A percentile compares a stretch with the other conserved stretches of the same genome.
Conservation (phyloP, 2,797 vertebrate genomes). For the Intellagama lesueurii region DNA sequence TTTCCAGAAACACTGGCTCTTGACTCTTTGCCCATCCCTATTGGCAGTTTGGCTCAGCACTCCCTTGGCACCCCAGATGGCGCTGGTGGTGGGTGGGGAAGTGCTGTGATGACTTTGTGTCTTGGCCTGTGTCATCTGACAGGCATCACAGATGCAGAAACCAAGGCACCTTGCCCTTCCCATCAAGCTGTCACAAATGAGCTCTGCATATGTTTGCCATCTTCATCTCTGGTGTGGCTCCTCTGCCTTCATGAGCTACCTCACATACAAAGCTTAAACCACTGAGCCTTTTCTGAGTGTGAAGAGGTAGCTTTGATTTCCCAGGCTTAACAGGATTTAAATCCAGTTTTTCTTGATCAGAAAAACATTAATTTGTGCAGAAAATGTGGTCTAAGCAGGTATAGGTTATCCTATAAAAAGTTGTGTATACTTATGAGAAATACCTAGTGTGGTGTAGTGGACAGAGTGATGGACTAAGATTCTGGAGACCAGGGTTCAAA, state of each 20-base stretch:
- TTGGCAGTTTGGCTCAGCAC: neutral
- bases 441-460: no score
- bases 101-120: neutral
- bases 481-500: no score
- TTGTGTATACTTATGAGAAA: neutral
- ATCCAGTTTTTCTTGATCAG: neutral
- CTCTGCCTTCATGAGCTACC: neutral
- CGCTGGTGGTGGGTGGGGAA: neutral
- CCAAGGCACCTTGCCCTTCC: neutral
- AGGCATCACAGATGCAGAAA: neutral
- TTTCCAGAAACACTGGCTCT: neutral
- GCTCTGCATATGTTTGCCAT: neutral
- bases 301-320: neutral
- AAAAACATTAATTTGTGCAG: neutral
- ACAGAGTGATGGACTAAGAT: no score
- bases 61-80: neutral
- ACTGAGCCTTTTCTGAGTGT: neutral
- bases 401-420: neutral
- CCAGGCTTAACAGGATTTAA: neutral
- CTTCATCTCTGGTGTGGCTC: neutral
- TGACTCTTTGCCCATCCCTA: neutral
- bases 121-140: neutral
- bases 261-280: neutral
- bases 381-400: neutral
- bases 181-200: neutral